phyloP scores from a whole-genome alignment of 2,888 invertebrate genomes.

The Phrixothrix hirtus region DNA sequence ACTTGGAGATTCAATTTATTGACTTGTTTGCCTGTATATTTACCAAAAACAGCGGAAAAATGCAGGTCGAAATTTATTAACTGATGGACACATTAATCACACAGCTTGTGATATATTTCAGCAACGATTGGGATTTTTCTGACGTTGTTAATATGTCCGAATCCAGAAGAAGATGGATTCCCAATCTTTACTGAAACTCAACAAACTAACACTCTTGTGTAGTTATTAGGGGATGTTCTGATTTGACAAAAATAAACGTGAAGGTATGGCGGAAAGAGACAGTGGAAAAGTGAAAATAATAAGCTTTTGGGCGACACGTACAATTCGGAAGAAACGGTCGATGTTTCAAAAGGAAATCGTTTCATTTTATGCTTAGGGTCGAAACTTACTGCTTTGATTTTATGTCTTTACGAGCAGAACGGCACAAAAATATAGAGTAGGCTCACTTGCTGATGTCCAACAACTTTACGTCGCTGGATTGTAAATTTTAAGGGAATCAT shows the following conservation, averaged over 20 bases:
- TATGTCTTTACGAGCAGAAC: conserved; percentile 17
- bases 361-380: conserved; percentile 19
- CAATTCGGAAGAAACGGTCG: conserved; percentile 12
- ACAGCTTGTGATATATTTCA: no score
- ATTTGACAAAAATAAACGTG: conserved; percentile 18
- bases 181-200: conserved; percentile 18
- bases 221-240: conserved; percentile 9
- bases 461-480: no score
- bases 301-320: conserved; percentile 13
- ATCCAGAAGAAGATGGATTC: no score
- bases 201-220: conserved; percentile 10
- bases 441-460: background rate
- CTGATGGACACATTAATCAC: conserved; percentile 3
- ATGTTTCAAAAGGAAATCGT: conserved; percentile 17
- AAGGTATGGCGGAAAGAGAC: conserved; percentile 11
- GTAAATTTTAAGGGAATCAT: no score
- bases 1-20: conserved; percentile 23
- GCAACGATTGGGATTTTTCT: no score
- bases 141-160: no score
- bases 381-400: conserved; percentile 17
- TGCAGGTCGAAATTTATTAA: conserved; percentile 10
- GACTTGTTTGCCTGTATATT: conserved; percentile 18
- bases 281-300: conserved; percentile 20
- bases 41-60: conserved; percentile 4
- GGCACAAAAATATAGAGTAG: conserved; percentile 15